Evolutionary conservation across 2,113 vertebrate genomes (phyloP).

Genomic region (Nerophis lumbriciformis): DNA sequence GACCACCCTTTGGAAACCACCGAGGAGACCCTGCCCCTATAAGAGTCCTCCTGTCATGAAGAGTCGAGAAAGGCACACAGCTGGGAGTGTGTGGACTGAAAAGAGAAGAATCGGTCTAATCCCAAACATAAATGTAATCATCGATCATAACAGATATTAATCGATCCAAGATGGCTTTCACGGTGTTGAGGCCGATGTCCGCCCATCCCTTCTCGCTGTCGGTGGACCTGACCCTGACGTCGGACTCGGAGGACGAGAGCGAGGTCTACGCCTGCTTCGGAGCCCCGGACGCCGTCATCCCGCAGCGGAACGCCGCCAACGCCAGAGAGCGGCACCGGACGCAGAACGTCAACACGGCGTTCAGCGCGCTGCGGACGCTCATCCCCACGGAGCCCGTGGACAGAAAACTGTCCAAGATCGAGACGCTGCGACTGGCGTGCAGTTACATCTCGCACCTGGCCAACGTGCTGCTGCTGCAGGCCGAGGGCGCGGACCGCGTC

Average conservation of each 20-base stretch:
- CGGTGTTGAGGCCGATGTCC: constrained; percentile 86
- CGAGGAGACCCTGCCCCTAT: no score
- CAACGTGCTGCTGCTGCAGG: constrained; percentile 84
- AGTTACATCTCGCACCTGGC: constrained; percentile 97
- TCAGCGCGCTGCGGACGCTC: constrained; percentile 92
- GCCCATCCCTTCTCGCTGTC: constrained; percentile 76
- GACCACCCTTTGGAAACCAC: no score
- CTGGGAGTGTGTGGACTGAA: neutral
- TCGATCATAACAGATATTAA: no score
- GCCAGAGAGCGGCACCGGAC: constrained; percentile 93
- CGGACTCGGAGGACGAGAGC: constrained; percentile 87
- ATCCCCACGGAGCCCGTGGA: constrained; percentile 96
- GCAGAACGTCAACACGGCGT: constrained; percentile 95
- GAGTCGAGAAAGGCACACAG: no score
- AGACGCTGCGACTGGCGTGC: constrained; percentile 92
- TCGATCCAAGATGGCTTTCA: constrained; percentile 78
- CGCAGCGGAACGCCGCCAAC: constrained; percentile 92
- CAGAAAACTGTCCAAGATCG: constrained; percentile 95
- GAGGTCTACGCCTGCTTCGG: constrained; percentile 83
- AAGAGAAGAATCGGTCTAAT: neutral
- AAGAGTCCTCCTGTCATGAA: no score
- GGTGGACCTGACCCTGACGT: constrained; percentile 76
- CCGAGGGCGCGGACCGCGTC: constrained; percentile 80
- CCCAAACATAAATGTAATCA: no score
- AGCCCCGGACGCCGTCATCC: constrained; percentile 77